Conservation (phyloP, 1,140 invertebrate genomes). For the Nomia melanderi region DNA sequence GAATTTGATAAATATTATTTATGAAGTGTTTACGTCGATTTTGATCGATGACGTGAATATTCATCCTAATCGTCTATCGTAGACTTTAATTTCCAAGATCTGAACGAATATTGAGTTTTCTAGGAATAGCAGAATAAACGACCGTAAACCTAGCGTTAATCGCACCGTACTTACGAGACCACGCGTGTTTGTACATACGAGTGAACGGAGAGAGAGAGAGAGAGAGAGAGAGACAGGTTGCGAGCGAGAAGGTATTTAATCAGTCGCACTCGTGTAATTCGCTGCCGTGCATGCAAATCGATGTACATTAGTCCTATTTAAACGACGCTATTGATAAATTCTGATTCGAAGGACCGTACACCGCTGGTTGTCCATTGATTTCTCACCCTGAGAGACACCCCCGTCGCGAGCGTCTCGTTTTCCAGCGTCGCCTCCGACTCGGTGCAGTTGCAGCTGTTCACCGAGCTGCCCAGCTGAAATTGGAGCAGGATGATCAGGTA, state of each 20-base stretch:
- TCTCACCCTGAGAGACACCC: too few species aligned
- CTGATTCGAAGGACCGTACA: conserved; percentile 14
- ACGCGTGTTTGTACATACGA: background rate
- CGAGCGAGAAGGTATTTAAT: conserved; percentile 27
- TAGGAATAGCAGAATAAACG: too few species aligned
- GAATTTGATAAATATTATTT: too few species aligned
- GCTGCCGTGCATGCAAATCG: conserved; percentile 49
- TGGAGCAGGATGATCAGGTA: conserved; percentile 79
- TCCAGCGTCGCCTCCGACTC: too few species aligned
- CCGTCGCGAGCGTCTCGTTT: too few species aligned
- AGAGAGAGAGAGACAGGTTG: conserved; percentile 12
- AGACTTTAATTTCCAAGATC: too few species aligned
- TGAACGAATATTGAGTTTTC: too few species aligned
- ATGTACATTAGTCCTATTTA: conserved; percentile 43
- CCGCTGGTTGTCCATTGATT: background rate
- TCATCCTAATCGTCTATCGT: too few species aligned
- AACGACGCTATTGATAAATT: conserved; percentile 28
- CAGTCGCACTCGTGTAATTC: conserved; percentile 32
- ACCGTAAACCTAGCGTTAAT: too few species aligned
- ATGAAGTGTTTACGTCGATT: too few species aligned
- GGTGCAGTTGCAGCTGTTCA: background rate
- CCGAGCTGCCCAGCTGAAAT: conserved; percentile 56
- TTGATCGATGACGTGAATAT: too few species aligned
- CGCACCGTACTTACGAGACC: background rate
- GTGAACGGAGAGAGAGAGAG: background rate